Conservation (phyloP, 2,797 vertebrate species). For the Varecia variegata region DNA sequence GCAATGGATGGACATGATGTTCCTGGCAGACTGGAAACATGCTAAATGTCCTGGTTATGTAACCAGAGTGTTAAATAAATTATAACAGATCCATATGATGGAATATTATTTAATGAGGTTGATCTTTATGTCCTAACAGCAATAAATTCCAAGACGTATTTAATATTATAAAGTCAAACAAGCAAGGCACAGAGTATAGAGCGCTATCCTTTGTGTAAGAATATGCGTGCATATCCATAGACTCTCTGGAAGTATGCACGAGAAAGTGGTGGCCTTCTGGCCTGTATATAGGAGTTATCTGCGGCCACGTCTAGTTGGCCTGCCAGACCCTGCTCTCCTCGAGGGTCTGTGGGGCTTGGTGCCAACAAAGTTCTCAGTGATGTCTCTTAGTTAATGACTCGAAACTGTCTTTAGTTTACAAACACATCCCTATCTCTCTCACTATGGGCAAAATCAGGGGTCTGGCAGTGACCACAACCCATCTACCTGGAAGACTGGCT, state of each 20-base stretch:
- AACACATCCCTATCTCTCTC: neutral
- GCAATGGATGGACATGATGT: neutral
- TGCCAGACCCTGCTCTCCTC: neutral
- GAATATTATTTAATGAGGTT: neutral
- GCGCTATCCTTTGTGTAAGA: neutral
- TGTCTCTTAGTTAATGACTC: neutral
- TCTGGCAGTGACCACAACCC: neutral
- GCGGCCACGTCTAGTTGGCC: neutral
- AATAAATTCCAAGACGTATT: neutral
- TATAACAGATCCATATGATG: neutral
- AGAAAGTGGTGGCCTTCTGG: neutral
- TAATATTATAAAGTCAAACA: neutral
- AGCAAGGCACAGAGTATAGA: neutral
- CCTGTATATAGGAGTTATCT: neutral
- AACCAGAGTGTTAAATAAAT: neutral
- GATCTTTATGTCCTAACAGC: neutral
- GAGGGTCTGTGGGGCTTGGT: neutral
- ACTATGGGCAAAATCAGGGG: neutral
- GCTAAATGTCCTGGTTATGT: neutral
- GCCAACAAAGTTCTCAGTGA: neutral
- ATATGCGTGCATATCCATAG: fast-evolving
- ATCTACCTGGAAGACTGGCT: neutral
- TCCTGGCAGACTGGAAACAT: neutral
- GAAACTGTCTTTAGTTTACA: neutral
- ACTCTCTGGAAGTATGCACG: fast-evolving